These are phyloP conservation scores for Mycetomoellerius zeteki DNA, from an alignment of 1,140 invertebrate genomes.

Conservation along the genomic window DNA sequence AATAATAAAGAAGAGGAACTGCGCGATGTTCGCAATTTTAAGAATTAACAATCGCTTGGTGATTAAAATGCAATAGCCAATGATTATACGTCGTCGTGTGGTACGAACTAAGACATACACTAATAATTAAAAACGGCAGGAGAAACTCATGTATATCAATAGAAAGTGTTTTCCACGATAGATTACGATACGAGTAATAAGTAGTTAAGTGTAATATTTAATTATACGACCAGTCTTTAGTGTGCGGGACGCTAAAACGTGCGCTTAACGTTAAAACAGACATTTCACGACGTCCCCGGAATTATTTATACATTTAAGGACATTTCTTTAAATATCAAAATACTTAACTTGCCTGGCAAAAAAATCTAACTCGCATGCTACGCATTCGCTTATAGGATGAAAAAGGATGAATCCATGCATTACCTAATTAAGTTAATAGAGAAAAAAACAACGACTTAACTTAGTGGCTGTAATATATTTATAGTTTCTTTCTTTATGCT, in stretches of 20 bases:
- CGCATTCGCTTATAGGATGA: constrained; percentile 51
- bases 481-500: constrained; percentile 45
- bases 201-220: constrained; percentile 83
- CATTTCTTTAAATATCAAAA: constrained; percentile 72
- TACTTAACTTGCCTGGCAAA: constrained; percentile 65
- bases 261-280: constrained; percentile 73
- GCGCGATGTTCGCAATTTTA: constrained; percentile 49
- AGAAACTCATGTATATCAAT: constrained; percentile 69
- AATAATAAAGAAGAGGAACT: constrained; percentile 70
- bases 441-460: constrained; percentile 59
- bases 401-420: constrained; percentile 66
- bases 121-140: constrained; percentile 66
- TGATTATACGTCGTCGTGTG: constrained; percentile 53
- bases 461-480: constrained; percentile 63
- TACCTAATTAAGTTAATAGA: constrained; percentile 79
- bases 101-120: constrained; percentile 68
- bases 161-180: constrained; percentile 65
- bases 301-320: constrained; percentile 74
- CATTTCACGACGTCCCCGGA: constrained; percentile 73
- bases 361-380: constrained; percentile 60
- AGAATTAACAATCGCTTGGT: constrained; percentile 43
- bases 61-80: constrained; percentile 69
- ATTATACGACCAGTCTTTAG: constrained; percentile 86
- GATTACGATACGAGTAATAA: constrained; percentile 76
- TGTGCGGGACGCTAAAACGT: constrained; percentile 79